Evolutionary conservation across 2,888 invertebrate genomes (phyloP).

Genomic region (Callinectes sapidus): DNA sequence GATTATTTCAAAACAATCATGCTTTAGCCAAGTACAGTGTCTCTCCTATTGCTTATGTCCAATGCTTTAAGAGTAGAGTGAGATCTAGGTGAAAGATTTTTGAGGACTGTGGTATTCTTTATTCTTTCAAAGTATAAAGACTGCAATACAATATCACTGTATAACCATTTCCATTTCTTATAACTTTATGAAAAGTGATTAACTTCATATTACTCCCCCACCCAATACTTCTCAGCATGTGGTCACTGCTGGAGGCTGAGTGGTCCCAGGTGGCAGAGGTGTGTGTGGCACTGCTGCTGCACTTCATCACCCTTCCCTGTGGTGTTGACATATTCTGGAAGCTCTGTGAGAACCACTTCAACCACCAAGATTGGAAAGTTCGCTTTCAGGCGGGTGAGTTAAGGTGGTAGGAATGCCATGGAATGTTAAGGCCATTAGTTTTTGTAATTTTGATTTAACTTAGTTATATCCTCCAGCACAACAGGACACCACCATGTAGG

Average conservation of each 20-base stretch:
- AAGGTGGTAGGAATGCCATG: not conserved
- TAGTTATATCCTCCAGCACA: too few species aligned
- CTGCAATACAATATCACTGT: not conserved
- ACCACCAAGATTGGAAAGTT: constrained; percentile 89
- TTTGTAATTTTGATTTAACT: not conserved
- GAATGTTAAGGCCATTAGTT: not conserved
- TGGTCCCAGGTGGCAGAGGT: constrained; percentile 96
- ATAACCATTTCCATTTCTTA: not conserved
- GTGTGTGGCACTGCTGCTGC: constrained; percentile 92
- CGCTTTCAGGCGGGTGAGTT: constrained; percentile 88
- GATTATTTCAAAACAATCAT: too few species aligned
- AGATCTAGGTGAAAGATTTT: too few species aligned
- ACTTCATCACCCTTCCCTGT: constrained; percentile 94
- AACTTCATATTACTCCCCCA: not conserved
- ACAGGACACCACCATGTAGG: too few species aligned
- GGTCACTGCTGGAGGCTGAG: constrained; percentile 93
- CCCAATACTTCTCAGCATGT: constrained; percentile 81
- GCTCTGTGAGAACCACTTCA: constrained; percentile 95
- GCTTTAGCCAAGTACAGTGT: too few species aligned
- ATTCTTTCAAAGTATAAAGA: too few species aligned
- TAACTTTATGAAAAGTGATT: not conserved
- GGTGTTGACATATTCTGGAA: constrained; percentile 98
- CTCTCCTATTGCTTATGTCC: too few species aligned
- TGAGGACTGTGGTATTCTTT: too few species aligned
- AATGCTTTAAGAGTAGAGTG: too few species aligned